A percentile compares a stretch with the other conserved stretches of the same genome.
These are phyloP conservation scores for Norana najaformis DNA, from an alignment of 2,888 invertebrate genomes.

Conservation along the genomic window DNA sequence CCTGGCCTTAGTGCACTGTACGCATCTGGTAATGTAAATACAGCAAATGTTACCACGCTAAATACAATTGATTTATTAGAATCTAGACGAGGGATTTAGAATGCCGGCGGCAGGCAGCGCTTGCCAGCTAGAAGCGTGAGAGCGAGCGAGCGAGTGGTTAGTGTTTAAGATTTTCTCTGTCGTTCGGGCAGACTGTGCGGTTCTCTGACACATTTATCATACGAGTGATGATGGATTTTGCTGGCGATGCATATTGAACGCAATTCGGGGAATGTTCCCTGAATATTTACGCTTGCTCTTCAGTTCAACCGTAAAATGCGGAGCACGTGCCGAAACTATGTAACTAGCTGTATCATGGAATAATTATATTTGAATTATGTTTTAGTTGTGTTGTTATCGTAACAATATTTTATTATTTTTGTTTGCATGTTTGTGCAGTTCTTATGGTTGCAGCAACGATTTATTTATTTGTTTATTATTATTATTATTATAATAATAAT, in stretches of 20 bases:
- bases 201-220: not conserved
- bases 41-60: not conserved
- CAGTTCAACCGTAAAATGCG: not conserved
- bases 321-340: not conserved
- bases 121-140: not conserved
- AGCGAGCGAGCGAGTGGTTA: not conserved
- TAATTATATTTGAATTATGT: not conserved
- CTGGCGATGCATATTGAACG: not conserved
- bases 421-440: not conserved
- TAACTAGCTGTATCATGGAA: not conserved
- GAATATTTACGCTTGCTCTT: not conserved
- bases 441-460: not conserved
- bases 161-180: not conserved
- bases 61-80: slow-evolving; percentile 13
- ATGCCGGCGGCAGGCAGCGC: not conserved
- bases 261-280: not conserved
- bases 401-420: not conserved
- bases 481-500: too few relatives aligned
- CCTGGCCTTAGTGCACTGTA: not conserved
- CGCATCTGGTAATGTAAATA: not conserved
- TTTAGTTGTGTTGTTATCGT: not conserved
- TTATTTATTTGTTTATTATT: not conserved
- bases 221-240: not conserved
- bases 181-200: not conserved
- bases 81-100: not conserved